phyloP scores from a whole-genome alignment of 2,113 vertebrate species.

The Passer montanus region DNA sequence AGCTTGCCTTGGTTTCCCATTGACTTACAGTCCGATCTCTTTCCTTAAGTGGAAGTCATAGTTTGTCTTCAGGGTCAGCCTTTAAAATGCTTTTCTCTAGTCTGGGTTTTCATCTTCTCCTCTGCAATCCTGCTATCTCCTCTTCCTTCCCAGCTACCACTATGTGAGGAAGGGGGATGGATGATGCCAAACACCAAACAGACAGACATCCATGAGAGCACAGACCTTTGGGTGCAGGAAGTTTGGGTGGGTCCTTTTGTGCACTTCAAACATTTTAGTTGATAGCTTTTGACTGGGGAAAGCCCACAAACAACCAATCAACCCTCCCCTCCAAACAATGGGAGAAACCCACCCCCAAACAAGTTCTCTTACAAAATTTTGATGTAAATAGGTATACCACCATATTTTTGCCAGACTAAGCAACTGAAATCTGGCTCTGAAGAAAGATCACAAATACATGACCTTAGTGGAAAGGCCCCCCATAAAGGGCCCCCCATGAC shows the following conservation, averaged over 20 bases:
- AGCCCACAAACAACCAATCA: background rate
- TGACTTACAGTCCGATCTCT: background rate
- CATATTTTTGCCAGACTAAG: background rate
- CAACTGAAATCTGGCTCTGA: background rate
- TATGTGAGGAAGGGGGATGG: background rate
- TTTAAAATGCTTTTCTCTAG: background rate
- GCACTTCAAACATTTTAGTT: background rate
- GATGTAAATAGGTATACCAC: background rate
- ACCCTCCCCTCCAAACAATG: background rate
- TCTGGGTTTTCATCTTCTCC: background rate
- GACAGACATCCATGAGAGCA: background rate
- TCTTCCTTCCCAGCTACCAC: background rate
- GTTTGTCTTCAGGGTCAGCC: background rate
- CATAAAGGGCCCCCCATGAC: too few species aligned
- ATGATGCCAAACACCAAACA: background rate
- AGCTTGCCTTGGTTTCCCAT: background rate
- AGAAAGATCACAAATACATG: background rate
- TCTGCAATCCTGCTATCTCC: background rate
- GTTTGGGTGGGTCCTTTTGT: background rate
- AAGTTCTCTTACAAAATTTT: background rate
- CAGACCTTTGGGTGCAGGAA: background rate
- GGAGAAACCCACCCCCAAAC: background rate
- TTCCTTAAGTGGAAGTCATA: background rate
- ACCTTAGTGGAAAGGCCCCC: background rate
- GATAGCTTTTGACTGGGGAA: background rate